These are phyloP conservation scores for Gastrophysa polygoni DNA, from an alignment of 2,888 invertebrate species.

Conservation along the genomic window DNA sequence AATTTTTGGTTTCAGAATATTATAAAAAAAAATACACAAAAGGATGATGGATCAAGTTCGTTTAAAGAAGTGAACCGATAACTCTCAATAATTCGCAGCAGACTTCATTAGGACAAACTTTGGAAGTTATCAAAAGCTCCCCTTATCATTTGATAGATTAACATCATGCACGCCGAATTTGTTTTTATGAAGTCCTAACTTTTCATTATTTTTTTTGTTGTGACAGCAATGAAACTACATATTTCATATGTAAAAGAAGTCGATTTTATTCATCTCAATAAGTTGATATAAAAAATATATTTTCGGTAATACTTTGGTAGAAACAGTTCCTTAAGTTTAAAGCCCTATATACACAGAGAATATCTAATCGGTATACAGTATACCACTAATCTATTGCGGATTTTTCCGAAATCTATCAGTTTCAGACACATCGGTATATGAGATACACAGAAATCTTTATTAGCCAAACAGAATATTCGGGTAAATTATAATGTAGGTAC, in stretches of 20 bases:
- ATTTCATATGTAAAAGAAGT: background rate
- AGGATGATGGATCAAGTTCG: too few species aligned
- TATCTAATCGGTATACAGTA: background rate
- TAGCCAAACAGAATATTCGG: background rate
- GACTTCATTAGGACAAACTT: too few species aligned
- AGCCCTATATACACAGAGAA: slow-evolving; percentile 31
- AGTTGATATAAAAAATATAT: slow-evolving; percentile 40
- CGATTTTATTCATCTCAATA: slow-evolving; percentile 18
- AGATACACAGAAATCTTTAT: background rate
- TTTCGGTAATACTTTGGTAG: slow-evolving; percentile 47
- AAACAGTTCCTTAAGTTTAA: slow-evolving; percentile 35
- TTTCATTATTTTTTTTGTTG: too few species aligned
- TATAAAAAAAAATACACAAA: too few species aligned
- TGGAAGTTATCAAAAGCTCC: too few species aligned
- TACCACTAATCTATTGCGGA: background rate
- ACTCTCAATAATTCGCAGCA: too few species aligned
- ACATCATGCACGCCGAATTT: too few species aligned
- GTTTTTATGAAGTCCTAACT: too few species aligned
- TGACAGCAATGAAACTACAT: background rate
- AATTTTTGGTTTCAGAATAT: too few species aligned
- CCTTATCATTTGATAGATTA: too few species aligned
- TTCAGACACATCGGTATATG: background rate
- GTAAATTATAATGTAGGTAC: slow-evolving; percentile 14
- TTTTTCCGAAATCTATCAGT: background rate
- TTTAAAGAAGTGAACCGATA: too few species aligned